Evolutionary conservation across 1,140 invertebrate species (phyloP).

Genomic region (Nylanderia fulva): DNA sequence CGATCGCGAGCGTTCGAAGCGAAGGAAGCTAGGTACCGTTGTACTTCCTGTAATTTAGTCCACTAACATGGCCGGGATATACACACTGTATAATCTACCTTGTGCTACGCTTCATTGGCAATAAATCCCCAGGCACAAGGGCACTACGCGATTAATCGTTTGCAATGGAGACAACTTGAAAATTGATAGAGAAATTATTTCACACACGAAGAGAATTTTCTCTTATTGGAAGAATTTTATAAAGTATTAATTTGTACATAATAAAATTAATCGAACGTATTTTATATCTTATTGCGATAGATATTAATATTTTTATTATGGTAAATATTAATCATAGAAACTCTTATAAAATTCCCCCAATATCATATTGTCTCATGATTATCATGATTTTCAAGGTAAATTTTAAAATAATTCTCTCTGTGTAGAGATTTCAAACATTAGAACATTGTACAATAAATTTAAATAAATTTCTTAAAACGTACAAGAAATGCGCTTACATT

Average conservation of each 20-base stretch:
- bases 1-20: constrained; percentile 47
- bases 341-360: no score
- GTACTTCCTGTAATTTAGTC: constrained; percentile 62
- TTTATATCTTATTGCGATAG: no score
- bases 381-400: no score
- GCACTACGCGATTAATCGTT: constrained; percentile 31
- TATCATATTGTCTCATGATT: no score
- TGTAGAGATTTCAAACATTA: no score
- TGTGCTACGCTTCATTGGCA: constrained; percentile 48
- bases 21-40: constrained; percentile 58
- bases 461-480: background rate
- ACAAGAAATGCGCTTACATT: background rate
- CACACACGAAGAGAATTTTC: no score
- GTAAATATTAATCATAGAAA: no score
- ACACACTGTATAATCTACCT: constrained; percentile 4
- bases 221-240: no score
- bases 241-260: no score
- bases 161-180: constrained; percentile 19
- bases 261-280: no score
- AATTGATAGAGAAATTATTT: constrained; percentile 1
- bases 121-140: constrained; percentile 21
- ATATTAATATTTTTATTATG: no score
- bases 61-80: background rate
- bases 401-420: no score
- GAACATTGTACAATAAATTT: background rate